phyloP scores from a whole-genome alignment of 1,140 invertebrate genomes.

The Aporrectodea caliginosa region DNA sequence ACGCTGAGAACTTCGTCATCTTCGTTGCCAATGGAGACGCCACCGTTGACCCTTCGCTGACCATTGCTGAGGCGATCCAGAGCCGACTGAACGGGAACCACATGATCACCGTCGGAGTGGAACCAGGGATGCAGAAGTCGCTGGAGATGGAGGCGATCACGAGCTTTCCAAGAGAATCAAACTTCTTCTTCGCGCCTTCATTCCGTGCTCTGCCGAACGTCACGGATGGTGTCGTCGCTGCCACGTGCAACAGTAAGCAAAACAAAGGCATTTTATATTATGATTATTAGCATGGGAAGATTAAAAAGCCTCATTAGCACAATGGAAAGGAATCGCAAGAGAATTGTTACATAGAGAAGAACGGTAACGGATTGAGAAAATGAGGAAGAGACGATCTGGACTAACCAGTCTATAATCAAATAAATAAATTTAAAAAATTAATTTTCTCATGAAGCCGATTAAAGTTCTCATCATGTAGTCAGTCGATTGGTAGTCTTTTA shows the following conservation, averaged over 20 bases:
- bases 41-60: constrained; percentile 9
- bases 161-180: constrained; percentile 26
- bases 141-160: constrained; percentile 30
- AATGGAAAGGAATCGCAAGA: no score
- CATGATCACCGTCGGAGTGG: constrained; percentile 3
- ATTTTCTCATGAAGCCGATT: no score
- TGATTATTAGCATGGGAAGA: no score
- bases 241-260: background rate
- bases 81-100: constrained; percentile 9
- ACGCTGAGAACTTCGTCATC: constrained; percentile 27
- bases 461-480: no score
- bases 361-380: no score
- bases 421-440: no score
- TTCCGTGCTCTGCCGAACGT: background rate
- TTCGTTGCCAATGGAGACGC: constrained; percentile 28
- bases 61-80: constrained; percentile 17
- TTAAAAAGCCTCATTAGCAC: no score
- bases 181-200: constrained; percentile 12
- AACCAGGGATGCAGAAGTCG: constrained; percentile 10
- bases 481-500: no score
- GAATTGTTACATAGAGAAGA: no score
- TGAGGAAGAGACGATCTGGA: no score
- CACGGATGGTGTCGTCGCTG: background rate
- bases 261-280: no score
- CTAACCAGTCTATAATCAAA: no score